Evolutionary conservation across 1,140 invertebrate species (phyloP), one percentile per base, ranked within the genome.

Genomic region (Drosophila asahinai): DNA sequence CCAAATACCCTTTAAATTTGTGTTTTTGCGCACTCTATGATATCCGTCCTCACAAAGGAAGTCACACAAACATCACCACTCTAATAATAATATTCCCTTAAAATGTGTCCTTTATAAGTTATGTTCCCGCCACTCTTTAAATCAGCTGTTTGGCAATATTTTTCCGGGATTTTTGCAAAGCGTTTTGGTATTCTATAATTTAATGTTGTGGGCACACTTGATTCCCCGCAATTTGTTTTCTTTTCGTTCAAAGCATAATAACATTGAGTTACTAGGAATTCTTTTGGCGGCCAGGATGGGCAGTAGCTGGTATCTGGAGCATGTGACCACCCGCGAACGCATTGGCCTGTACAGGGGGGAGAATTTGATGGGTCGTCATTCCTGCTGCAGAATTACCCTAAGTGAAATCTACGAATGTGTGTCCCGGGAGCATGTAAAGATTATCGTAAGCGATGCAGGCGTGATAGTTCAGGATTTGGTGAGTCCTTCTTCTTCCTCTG

Each of bases 361-460:
- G 2, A 81, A 73, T 25, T 38, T 42, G 3, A 30, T 89, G 5
- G 84, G 84, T 3, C 55, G 84, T 0, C 84, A 87, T 27, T 87
- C 84, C 0, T 11, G 36, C 8, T 89, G 84, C 62, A 76, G 36
- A 3, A 64, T 90, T 43, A 47, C 66, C 0, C 17, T 90, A 11
- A 33, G n/a, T 0, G 38, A 48, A 15, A 11, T 5, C 0, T 84
- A 81, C 22, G 43, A 72, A 0, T 89, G 38, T 43, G 19, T 89
- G n/a, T 89, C 84, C 0, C 64, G 86, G 8, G 48, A 75, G n/a
- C 84, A 89, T 52, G 73, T 76, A 0, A 81, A 90, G 8, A 48
- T 89, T 2, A 54, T 61, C 15, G 66, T 89, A 11, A 58, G 22
- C 43, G 48, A 52, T 3, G 48, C 55, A 2, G 43, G 15, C 25